These are phyloP conservation scores for Liasis olivaceus DNA, from an alignment of 2,797 vertebrate species.

Conservation along the genomic window DNA sequence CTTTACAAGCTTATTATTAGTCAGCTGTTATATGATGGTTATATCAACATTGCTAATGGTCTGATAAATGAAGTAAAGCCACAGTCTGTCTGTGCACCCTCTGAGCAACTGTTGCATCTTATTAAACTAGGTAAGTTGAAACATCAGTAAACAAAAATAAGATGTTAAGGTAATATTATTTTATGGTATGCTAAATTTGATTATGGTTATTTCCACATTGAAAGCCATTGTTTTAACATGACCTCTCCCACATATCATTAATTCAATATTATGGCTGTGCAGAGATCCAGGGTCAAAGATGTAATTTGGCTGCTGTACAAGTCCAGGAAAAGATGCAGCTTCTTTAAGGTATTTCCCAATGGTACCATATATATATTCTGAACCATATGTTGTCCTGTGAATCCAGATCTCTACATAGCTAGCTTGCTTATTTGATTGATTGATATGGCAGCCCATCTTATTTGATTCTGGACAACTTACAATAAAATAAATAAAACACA, in stretches of 20 bases:
- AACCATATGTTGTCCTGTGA: background rate
- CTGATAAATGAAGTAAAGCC: constrained; percentile 95
- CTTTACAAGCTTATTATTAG: constrained; percentile 96
- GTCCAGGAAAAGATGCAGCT: background rate
- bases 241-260: background rate
- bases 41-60: constrained; percentile 92
- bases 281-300: background rate
- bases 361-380: background rate
- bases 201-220: background rate
- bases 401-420: background rate
- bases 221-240: background rate
- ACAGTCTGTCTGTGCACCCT: constrained; percentile 89
- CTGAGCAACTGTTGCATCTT: constrained; percentile 96
- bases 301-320: background rate
- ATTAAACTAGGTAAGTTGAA: constrained; percentile 87
- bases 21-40: constrained; percentile 94
- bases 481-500: background rate
- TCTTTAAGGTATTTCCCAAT: background rate
- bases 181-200: background rate
- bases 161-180: background rate
- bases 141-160: background rate
- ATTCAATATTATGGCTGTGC: background rate
- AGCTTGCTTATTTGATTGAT: background rate
- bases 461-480: background rate
- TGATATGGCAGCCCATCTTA: background rate